Evolutionary conservation across 2,797 vertebrate genomes (phyloP).

Genomic region (Mus caroli): DNA sequence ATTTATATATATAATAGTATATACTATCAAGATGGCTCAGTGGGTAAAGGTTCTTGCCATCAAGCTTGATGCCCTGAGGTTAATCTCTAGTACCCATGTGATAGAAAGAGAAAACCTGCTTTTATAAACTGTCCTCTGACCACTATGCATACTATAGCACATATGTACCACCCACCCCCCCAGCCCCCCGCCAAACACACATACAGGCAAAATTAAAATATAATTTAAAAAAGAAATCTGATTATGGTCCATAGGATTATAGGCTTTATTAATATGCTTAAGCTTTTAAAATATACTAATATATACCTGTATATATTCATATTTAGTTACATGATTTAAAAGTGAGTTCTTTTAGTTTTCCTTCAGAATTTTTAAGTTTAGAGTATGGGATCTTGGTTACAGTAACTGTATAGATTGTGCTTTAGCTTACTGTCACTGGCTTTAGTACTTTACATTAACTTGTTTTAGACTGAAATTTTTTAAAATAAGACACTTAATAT

Average conservation of each 20-base stretch:
- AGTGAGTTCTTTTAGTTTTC: conserved; percentile 4
- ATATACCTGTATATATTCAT: neutral
- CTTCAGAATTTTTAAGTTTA: neutral
- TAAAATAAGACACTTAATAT: conserved; percentile 37
- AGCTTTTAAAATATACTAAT: neutral
- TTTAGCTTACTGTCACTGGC: conserved; percentile 12
- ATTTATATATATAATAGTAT: too few relatives aligned
- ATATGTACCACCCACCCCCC: neutral
- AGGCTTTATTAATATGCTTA: neutral
- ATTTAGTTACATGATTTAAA: conserved; percentile 59
- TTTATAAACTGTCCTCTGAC: neutral
- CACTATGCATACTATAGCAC: neutral
- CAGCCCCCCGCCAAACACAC: neutral
- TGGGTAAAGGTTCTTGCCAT: neutral
- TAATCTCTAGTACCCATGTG: neutral
- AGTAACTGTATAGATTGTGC: neutral
- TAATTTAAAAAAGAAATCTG: neutral
- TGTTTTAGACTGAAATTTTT: neutral
- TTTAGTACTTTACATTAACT: conserved; percentile 55
- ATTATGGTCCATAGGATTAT: neutral
- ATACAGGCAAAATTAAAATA: neutral
- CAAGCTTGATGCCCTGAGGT: neutral
- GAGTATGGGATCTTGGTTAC: neutral
- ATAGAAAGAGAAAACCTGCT: neutral
- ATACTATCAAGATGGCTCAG: neutral